These are phyloP conservation scores for Helicoverpa armigera DNA, from an alignment of 1,140 invertebrate genomes.

Conservation along the genomic window DNA sequence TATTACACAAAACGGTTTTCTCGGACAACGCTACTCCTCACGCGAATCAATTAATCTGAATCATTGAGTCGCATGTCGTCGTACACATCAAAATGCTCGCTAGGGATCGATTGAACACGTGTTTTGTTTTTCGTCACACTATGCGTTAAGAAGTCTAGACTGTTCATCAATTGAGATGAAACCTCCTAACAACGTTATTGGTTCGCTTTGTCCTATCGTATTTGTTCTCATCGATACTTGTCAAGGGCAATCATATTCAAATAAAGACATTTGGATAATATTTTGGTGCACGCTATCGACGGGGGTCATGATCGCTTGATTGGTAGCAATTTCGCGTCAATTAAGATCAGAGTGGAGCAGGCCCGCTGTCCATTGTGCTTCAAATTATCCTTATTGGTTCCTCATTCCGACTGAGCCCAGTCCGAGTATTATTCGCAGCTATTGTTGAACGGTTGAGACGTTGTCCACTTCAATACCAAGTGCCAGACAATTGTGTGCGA, in stretches of 20 bases:
- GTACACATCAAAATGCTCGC: constrained; percentile 52
- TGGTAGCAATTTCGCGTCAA: constrained; percentile 84
- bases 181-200: constrained; percentile 24
- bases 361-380: constrained; percentile 59
- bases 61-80: constrained; percentile 64
- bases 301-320: constrained; percentile 70
- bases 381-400: constrained; percentile 84
- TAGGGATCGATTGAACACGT: constrained; percentile 50
- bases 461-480: constrained; percentile 32
- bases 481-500: constrained; percentile 25
- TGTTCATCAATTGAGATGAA: constrained; percentile 43
- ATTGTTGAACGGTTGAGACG: constrained; percentile 45
- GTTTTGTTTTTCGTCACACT: constrained; percentile 40
- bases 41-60: constrained; percentile 69
- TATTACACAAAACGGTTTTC: constrained; percentile 62
- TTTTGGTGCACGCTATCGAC: constrained; percentile 53
- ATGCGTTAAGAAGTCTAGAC: constrained; percentile 40
- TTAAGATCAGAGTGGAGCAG: constrained; percentile 71
- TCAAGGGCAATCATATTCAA: constrained; percentile 43
- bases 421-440: constrained; percentile 35
- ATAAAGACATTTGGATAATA: constrained; percentile 36
- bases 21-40: constrained; percentile 54
- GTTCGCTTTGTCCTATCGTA: neutral
- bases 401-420: constrained; percentile 64
- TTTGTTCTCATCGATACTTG: constrained; percentile 10